phyloP scores from a whole-genome alignment of 2,888 invertebrate species.

The Cantharis flavilabris region DNA sequence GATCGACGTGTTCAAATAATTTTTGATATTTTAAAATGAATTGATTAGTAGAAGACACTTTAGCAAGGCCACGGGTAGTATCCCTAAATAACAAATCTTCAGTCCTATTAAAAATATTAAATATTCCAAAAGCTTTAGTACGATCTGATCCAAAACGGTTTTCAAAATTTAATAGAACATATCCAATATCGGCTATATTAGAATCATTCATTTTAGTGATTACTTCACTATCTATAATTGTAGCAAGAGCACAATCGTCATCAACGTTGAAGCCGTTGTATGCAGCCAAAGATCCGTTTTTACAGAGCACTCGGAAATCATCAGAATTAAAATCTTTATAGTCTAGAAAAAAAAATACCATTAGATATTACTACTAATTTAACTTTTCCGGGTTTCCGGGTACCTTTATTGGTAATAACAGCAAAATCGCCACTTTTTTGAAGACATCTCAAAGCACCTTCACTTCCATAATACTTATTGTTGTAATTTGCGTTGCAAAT shows the following conservation, averaged over 20 bases:
- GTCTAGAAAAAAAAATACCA: background rate
- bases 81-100: slow-evolving; percentile 65
- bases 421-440: slow-evolving; percentile 63
- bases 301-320: slow-evolving; percentile 62
- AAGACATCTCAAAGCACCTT: slow-evolving; percentile 65
- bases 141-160: slow-evolving; percentile 42
- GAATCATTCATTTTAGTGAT: slow-evolving; percentile 53
- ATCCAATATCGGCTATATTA: slow-evolving; percentile 42
- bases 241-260: slow-evolving; percentile 61
- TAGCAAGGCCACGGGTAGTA: slow-evolving; percentile 23
- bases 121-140: slow-evolving; percentile 62
- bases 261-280: slow-evolving; percentile 59
- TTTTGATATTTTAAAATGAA: slow-evolving; percentile 62
- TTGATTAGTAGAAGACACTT: background rate
- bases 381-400: too few relatives aligned
- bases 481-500: slow-evolving; percentile 59
- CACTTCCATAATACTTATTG: slow-evolving; percentile 64
- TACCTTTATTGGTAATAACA: slow-evolving; percentile 54
- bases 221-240: slow-evolving; percentile 67
- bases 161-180: slow-evolving; percentile 45
- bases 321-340: slow-evolving; percentile 5
- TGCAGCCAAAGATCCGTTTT: slow-evolving; percentile 62
- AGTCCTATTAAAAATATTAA: slow-evolving; percentile 61
- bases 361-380: background rate
- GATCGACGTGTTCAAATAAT: slow-evolving; percentile 58